A percentile compares a stretch with the other conserved stretches of the same genome.
phyloP scores from a whole-genome alignment of 2,888 invertebrate species.

The Oxycera nigricornis region DNA sequence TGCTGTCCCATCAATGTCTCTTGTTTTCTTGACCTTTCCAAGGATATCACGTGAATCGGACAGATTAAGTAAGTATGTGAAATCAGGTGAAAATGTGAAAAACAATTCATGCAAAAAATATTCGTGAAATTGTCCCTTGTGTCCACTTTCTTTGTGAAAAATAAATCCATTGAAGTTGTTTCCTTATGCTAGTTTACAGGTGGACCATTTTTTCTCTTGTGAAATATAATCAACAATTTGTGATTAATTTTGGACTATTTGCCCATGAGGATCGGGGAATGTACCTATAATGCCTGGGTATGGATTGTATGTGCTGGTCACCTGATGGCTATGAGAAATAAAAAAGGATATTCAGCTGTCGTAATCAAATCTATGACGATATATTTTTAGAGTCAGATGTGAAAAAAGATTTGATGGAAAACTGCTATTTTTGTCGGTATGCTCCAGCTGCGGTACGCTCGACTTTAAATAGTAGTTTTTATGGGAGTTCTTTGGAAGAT shows the following conservation, averaged over 20 bases:
- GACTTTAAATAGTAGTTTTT: slow-evolving; percentile 16
- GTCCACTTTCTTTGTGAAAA: background rate
- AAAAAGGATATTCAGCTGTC: background rate
- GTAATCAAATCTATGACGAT: slow-evolving; percentile 5
- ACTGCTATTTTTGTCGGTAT: background rate
- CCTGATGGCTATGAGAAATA: background rate
- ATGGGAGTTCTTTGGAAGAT: background rate
- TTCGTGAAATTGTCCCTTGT: background rate
- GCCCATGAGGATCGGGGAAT: background rate
- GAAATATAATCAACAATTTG: slow-evolving; percentile 25
- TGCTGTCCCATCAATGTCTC: background rate
- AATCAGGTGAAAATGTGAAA: background rate
- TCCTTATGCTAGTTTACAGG: background rate
- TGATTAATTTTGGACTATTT: slow-evolving; percentile 18
- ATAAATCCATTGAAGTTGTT: background rate
- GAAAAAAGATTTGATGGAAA: slow-evolving; percentile 6
- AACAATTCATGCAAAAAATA: background rate
- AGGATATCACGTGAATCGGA: background rate
- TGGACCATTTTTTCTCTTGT: slow-evolving; percentile 1
- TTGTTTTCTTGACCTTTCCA: background rate
- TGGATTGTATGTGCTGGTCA: background rate
- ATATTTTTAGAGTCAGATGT: slow-evolving; percentile 1
- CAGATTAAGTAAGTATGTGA: no score
- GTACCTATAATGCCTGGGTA: background rate
- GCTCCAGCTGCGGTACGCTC: slow-evolving; percentile 12